These are phyloP conservation scores for Drosophila asahinai DNA, from an alignment of 1,140 invertebrate genomes.

Conservation along the genomic window DNA sequence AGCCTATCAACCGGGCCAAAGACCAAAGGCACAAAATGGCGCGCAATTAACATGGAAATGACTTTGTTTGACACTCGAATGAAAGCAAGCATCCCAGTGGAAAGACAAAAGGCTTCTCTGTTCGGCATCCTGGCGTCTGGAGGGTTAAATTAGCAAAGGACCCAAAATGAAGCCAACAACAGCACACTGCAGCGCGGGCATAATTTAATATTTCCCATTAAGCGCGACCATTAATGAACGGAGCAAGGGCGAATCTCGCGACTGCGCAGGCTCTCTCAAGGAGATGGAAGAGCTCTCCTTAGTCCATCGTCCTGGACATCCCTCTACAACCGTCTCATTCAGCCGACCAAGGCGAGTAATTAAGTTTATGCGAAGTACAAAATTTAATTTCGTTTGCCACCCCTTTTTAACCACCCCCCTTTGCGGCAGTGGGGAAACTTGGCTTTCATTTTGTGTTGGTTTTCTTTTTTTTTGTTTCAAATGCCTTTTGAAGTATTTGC, in stretches of 20 bases:
- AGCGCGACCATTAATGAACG: conserved; percentile 80
- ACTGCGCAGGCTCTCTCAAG: conserved; percentile 59
- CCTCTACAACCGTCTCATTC: conserved; percentile 9
- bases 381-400: conserved; percentile 83
- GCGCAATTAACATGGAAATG: conserved; percentile 81
- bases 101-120: conserved; percentile 58
- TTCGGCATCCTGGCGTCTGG: conserved; percentile 19
- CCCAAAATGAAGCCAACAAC: conserved; percentile 34
- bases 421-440: conserved; percentile 44
- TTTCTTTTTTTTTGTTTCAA: conserved; percentile 62
- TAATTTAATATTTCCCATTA: conserved; percentile 84
- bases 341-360: conserved; percentile 71
- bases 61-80: conserved; percentile 76
- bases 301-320: neutral
- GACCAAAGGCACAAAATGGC: conserved; percentile 68
- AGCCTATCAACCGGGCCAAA: conserved; percentile 58
- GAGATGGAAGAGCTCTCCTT: conserved; percentile 10
- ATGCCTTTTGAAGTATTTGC: conserved; percentile 79
- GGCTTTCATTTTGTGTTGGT: conserved; percentile 73
- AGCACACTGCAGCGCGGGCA: conserved; percentile 71
- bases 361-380: conserved; percentile 84
- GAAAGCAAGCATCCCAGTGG: conserved; percentile 35
- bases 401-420: conserved; percentile 59
- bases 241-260: conserved; percentile 35
- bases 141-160: conserved; percentile 77